Conservation (phyloP, 2,797 vertebrate genomes). For the Hydrophis major region DNA sequence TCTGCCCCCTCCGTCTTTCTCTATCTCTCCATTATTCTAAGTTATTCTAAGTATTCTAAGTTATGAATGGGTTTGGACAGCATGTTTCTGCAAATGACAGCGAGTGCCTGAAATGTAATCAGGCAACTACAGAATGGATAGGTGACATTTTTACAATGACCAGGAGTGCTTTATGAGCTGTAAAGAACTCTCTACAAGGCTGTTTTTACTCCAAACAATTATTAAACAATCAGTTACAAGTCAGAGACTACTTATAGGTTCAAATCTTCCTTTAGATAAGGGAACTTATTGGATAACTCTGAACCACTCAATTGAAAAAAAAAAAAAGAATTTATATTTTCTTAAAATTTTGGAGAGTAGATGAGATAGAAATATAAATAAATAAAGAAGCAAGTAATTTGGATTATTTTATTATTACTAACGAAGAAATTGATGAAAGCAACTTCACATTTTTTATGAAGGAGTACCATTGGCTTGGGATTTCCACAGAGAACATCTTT, state of each 20-base stretch:
- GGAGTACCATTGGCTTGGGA: not conserved
- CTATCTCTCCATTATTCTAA: not conserved
- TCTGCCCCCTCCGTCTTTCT: not conserved
- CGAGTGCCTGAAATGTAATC: not conserved
- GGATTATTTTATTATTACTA: not conserved
- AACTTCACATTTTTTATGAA: not conserved
- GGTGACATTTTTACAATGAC: not conserved
- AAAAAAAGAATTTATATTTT: not conserved
- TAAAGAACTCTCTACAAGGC: not conserved
- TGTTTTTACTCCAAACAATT: not conserved
- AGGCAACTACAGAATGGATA: not conserved
- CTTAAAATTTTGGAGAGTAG: not conserved
- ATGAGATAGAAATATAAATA: not conserved
- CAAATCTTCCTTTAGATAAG: not conserved
- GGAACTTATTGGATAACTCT: not conserved
- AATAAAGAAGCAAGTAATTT: not conserved
- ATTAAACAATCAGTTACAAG: not conserved
- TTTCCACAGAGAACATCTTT: not conserved
- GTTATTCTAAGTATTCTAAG: not conserved
- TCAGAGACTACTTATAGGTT: not conserved
- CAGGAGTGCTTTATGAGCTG: not conserved
- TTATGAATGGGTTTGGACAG: not conserved
- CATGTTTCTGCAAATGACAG: not conserved
- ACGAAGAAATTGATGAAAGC: not conserved
- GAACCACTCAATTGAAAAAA: not conserved